Evolutionary conservation across 2,797 vertebrate genomes (phyloP), one percentile per base, ranked within the genome.

Genomic region (Salarias fasciatus): DNA sequence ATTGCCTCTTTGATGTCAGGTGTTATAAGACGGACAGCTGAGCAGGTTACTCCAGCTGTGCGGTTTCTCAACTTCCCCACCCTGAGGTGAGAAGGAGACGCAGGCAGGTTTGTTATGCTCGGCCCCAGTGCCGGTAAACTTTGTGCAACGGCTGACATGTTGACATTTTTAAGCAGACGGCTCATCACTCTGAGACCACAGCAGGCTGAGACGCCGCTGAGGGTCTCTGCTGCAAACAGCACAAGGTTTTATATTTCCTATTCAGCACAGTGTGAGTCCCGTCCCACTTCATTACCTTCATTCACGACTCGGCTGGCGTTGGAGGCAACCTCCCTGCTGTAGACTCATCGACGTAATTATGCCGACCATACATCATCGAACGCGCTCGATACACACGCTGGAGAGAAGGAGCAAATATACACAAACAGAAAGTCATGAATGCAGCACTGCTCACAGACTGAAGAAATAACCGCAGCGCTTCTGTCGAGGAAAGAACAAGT

Each of bases 331-430:
- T 37, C 63, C 2, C 3, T 52, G 45, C 15, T 60, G 50, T 48
- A 62, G 66, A 71, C 47, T 59, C 47, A 56, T 49, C 63, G 54
- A 24, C 30, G 36, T 72, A 78, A 79, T 85, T 70, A 72, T 51
- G 66, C 5, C 11, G 57, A 64, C 51, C 31, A 77, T 53, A 70
- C 53, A 68, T 77, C 56, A 75, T 69, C 69, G 72, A 43, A 58
- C 33, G 28, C 48, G 18, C 40, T 78, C 31, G 36, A 67, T 53
- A 48, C 0, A 51, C 35, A 42, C 12, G 43, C 31, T 36, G 24
- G 12, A 10, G 49, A 33, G 37, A 45, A 44, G 12, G 5, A n/a
- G 40, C 42, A 37, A 6, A 48, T 1, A 43, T 5, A 30, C 5
- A 5, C 24, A 24, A 24, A 24, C 18, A 24, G 18, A 24, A 24